Percentiles rank a stretch among this genome's conserved stretches.
phyloP scores from a whole-genome alignment of 2,888 invertebrate species.

The Mesorhabditis spiculigera region DNA sequence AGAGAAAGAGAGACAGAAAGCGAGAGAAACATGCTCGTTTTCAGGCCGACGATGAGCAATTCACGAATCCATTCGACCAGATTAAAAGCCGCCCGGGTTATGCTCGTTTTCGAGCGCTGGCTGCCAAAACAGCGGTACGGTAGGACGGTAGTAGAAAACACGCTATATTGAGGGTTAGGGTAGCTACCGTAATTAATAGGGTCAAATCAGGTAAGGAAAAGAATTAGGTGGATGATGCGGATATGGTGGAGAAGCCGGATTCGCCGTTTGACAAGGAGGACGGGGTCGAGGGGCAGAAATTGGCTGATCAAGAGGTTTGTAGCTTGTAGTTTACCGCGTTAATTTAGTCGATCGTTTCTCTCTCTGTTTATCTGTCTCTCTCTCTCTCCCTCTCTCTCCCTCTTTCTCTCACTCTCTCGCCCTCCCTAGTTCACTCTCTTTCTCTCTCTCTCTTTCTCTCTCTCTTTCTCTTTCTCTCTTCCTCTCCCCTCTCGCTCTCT shows the following conservation, averaged over 20 bases:
- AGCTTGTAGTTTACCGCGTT: not conserved
- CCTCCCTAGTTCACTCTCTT: too few species aligned
- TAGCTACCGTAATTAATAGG: conserved; percentile 7
- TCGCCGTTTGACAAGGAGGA: conserved; percentile 10
- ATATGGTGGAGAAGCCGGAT: conserved; percentile 8
- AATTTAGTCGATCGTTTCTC: not conserved
- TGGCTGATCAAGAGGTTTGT: not conserved
- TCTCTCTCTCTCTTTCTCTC: too few species aligned
- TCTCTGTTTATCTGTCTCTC: too few species aligned
- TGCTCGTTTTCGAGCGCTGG: not conserved
- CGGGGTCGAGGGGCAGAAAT: conserved; percentile 7
- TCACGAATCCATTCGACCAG: not conserved
- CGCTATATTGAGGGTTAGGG: too few species aligned
- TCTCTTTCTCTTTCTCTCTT: too few species aligned
- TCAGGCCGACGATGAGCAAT: not conserved
- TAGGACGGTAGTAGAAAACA: too few species aligned
- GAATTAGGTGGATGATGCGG: conserved; percentile 14
- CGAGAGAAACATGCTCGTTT: too few species aligned
- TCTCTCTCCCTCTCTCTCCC: too few species aligned
- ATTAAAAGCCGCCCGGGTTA: not conserved
- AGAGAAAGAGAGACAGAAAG: too few species aligned
- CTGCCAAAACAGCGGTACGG: not conserved
- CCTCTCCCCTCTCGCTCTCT: too few species aligned
- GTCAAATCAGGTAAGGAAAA: conserved; percentile 4
- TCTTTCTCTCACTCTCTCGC: too few species aligned